Evolutionary conservation across 2,113 vertebrate species (phyloP), one percentile per base, ranked within the genome.

Genomic region (Sardina pilchardus): DNA sequence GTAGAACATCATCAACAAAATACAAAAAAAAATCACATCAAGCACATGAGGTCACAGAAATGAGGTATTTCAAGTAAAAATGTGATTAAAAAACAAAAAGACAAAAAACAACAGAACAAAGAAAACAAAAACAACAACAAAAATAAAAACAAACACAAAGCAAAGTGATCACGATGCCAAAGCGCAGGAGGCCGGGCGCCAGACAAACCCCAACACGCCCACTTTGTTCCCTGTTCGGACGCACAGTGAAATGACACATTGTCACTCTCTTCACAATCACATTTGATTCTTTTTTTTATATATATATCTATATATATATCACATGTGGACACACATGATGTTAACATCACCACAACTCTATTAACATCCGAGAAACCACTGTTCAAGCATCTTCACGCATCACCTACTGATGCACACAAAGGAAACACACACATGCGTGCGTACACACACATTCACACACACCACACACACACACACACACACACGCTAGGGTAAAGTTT

Each of bases 31-130:
- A 89, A 90, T 92, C 87, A 92, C 86, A 91, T 93, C 88, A 92
- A 93, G 92, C 93, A 95, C 89, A 96, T 97, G 96, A 98, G 97
- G 97, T 98, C 96, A 97, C 96, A 96, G 96, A 94, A 95, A 96
- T 90, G 96, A 96, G 96, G 96, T 96, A 97, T 96, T 99, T 98
- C 97, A 99, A 99, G 97, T 98, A 97, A 97, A 96, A 97, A 53
- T 71, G n/a, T 84, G 63, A 63, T 4, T 26, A 85, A 84, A 50
- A 43, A 81, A 44, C 48, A 78, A 83, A 78, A 83, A 78, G 81
- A 67, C 94, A 0, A 87, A 84, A 44, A 90, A n/a, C n/a, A n/a
- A n/a, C n/a, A n/a, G n/a, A n/a, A n/a, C n/a, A n/a, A 91, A 88
- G 42, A 93, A 6, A 56, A 56, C 14, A 63, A 63, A 6, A 63